Percentiles rank a stretch among this genome's conserved stretches.
Conservation (phyloP, 2,113 vertebrate genomes). For the Cololabis saira region DNA sequence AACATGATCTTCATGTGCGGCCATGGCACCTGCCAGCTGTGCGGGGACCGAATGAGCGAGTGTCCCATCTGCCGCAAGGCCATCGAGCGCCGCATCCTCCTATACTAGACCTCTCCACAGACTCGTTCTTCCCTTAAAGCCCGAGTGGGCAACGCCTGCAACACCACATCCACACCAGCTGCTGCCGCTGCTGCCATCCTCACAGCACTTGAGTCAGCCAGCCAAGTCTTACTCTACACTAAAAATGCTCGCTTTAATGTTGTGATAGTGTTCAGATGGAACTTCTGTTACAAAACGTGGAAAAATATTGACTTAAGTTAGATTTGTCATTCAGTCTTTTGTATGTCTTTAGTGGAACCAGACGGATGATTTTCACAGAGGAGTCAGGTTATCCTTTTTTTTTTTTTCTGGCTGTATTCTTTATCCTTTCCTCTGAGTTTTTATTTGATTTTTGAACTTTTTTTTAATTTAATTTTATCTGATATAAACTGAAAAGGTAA, state of each 20-base stretch:
- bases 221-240: constrained; percentile 55
- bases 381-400: too few species aligned
- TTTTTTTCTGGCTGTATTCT: neutral
- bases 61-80: constrained; percentile 99
- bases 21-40: constrained; percentile 97
- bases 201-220: constrained; percentile 40
- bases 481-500: neutral
- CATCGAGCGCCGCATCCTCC: constrained; percentile 96
- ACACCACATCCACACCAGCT: constrained; percentile 53
- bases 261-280: constrained; percentile 48
- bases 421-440: constrained; percentile 17
- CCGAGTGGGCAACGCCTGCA: constrained; percentile 27
- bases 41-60: constrained; percentile 98
- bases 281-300: constrained; percentile 48
- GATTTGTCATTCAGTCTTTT: constrained; percentile 14
- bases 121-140: constrained; percentile 24
- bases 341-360: constrained; percentile 13
- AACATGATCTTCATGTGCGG: constrained; percentile 99
- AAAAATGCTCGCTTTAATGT: constrained; percentile 27
- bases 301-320: constrained; percentile 20
- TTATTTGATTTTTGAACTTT: too few species aligned
- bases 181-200: constrained; percentile 39
- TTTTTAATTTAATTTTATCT: constrained; percentile 11
- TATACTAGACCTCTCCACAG: constrained; percentile 83
- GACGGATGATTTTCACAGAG: constrained; percentile 10